These are phyloP conservation scores for Axis porcinus DNA, from an alignment of 2,113 vertebrate species.

Conservation along the genomic window DNA sequence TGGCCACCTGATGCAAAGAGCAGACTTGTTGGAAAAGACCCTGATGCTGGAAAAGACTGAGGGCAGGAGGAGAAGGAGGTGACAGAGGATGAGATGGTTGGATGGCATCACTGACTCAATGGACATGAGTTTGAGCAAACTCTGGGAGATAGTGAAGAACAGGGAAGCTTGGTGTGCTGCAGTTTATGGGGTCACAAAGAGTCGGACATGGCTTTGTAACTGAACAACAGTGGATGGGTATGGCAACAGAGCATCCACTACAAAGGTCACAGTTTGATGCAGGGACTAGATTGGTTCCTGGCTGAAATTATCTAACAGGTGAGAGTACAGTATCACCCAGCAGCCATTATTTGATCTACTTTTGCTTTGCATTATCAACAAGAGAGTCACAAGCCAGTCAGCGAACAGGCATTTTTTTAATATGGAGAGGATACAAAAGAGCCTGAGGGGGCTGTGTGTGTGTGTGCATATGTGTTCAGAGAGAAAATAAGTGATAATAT, in stretches of 20 bases:
- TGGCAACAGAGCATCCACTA: background rate
- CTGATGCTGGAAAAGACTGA: background rate
- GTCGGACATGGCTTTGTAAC: background rate
- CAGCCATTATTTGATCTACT: background rate
- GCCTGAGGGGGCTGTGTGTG: background rate
- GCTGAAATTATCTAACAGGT: background rate
- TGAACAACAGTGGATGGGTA: background rate
- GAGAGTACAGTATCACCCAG: background rate
- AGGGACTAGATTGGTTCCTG: background rate
- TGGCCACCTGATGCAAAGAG: background rate
- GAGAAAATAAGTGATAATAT: background rate
- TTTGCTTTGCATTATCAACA: slow-evolving; percentile 5
- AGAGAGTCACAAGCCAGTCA: background rate
- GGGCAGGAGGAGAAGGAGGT: background rate
- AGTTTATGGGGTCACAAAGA: background rate
- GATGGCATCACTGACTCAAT: background rate
- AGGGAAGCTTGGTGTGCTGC: background rate
- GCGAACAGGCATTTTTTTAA: background rate
- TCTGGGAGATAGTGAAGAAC: background rate
- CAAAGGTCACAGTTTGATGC: background rate
- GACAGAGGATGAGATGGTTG: background rate
- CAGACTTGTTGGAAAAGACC: background rate
- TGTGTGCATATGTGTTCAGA: background rate
- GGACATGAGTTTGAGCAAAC: background rate
- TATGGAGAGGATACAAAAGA: background rate